Base-by-base conservation (phyloP, 2,113 vertebrate genomes). In the Paratilapia polleni region DNA sequence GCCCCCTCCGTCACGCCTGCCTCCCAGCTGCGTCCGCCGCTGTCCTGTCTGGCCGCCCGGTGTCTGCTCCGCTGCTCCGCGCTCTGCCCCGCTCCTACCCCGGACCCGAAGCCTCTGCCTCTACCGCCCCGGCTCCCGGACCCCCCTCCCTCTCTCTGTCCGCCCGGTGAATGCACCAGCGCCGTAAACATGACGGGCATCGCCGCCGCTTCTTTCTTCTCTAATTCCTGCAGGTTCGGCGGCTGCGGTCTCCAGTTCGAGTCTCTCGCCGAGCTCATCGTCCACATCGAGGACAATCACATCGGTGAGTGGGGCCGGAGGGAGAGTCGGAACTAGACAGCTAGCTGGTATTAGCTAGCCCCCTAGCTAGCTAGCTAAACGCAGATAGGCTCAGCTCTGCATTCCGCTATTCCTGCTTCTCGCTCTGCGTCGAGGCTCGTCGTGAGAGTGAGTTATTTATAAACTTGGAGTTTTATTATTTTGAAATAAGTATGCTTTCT, bases 141-240 rank as follows among this genome's bases (percentile, higher is more conserved):
- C 79, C 66, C 78, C 24, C 74, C 24, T 2, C 36, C 86, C 20
- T 34, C 59, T 68, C 38, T 31, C 54, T 59, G 22, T 62, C 66
- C 82, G 11, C 92, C 93, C 91, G 84, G 91, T 93, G 92, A 87
- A 94, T 91, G 94, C 92, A 92, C 92, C 86, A 90, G 66, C 79
- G 64, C 81, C 82, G 84, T 10, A 80, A 97, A 93, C 96, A 98
- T 98, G 97, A 98, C 97, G 95, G 97, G 97, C 96, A 98, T 98
- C 97, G 98, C 98, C 94, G 97, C 98, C 90, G 97, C 97, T 95
- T 99, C 97, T 95, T 98, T 98, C 96, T 98, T 99, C 96, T 99
- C 98, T 91, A 99, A 99, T 93, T 96, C 96, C 94, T 99, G 98
- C 97, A 96, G 97, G 88, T 99, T 99, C 95, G 97, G 97, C 91